These are phyloP conservation scores for Dorcus parallelipipedus DNA, from an alignment of 2,888 invertebrate genomes.

Conservation along the genomic window DNA sequence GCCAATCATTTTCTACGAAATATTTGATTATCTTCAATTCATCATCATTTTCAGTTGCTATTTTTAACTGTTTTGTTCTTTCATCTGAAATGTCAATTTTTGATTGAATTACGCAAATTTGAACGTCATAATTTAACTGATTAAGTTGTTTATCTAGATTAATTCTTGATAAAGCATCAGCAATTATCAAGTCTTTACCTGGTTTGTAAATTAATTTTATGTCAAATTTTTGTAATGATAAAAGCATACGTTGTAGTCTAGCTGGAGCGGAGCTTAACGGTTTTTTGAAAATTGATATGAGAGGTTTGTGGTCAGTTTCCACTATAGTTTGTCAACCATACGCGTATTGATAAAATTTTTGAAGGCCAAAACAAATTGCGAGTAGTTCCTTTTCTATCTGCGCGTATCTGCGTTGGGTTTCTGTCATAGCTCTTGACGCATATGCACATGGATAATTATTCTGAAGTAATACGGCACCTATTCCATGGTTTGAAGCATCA, in stretches of 20 bases:
- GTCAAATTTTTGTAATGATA: conserved; percentile 21
- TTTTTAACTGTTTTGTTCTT: conserved; percentile 15
- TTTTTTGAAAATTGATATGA: conserved; percentile 13
- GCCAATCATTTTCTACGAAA: neutral
- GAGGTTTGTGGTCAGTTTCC: too few species aligned
- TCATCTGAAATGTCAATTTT: conserved; percentile 15
- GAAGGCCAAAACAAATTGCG: conserved; percentile 22
- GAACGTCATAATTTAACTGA: conserved; percentile 17
- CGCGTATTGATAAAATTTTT: conserved; percentile 28
- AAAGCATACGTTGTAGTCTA: conserved; percentile 23
- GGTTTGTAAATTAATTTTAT: conserved; percentile 20
- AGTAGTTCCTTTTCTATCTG: conserved; percentile 33
- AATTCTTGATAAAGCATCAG: conserved; percentile 4
- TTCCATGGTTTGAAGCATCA: conserved; percentile 29
- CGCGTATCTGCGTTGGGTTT: conserved; percentile 29
- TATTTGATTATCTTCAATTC: conserved; percentile 15
- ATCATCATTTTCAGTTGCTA: conserved; percentile 14
- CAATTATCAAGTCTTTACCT: conserved; percentile 16
- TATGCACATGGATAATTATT: conserved; percentile 29
- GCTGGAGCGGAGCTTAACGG: conserved; percentile 14
- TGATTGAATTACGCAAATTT: conserved; percentile 15
- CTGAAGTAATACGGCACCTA: conserved; percentile 29
- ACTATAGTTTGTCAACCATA: conserved; percentile 17
- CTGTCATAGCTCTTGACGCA: conserved; percentile 30
- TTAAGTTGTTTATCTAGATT: neutral